A percentile compares a stretch with the other conserved stretches of the same genome.
Conservation (phyloP, 2,888 invertebrate species). For the Augiades crinisus region DNA sequence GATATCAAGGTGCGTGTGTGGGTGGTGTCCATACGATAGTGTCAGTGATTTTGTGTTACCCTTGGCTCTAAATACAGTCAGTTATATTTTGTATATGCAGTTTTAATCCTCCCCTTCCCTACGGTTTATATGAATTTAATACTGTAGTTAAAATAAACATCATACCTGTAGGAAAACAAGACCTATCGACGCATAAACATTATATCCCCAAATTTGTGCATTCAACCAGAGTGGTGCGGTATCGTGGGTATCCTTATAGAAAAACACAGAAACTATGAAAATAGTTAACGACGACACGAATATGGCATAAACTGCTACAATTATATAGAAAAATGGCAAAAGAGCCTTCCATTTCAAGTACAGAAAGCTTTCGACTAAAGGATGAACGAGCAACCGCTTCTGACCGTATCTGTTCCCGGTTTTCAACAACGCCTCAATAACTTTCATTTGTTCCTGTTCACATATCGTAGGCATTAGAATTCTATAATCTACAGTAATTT, state of each 20-base stretch:
- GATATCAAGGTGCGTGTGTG: no score
- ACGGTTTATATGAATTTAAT: no score
- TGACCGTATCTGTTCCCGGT: constrained; percentile 75
- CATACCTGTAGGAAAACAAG: constrained; percentile 68
- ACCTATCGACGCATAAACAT: constrained; percentile 57
- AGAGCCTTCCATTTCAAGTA: constrained; percentile 80
- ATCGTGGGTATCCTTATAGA: constrained; percentile 60
- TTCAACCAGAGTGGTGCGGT: constrained; percentile 50
- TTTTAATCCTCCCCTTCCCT: no score
- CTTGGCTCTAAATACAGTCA: no score
- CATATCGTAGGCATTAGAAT: constrained; percentile 67
- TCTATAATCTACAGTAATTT: constrained; percentile 74
- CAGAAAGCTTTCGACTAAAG: constrained; percentile 79
- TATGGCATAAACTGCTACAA: constrained; percentile 69
- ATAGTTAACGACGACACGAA: constrained; percentile 75
- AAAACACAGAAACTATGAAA: constrained; percentile 71
- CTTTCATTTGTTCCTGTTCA: constrained; percentile 78
- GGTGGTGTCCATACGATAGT: no score
- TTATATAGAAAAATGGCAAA: constrained; percentile 75
- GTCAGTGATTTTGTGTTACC: no score
- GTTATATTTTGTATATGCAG: no score
- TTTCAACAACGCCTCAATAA: constrained; percentile 76
- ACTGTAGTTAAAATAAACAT: no score
- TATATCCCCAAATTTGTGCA: constrained; percentile 56
- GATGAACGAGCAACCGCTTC: constrained; percentile 75